phyloP scores from a whole-genome alignment of 2,797 vertebrate genomes.

The Phrynocephalus guinanensis region DNA sequence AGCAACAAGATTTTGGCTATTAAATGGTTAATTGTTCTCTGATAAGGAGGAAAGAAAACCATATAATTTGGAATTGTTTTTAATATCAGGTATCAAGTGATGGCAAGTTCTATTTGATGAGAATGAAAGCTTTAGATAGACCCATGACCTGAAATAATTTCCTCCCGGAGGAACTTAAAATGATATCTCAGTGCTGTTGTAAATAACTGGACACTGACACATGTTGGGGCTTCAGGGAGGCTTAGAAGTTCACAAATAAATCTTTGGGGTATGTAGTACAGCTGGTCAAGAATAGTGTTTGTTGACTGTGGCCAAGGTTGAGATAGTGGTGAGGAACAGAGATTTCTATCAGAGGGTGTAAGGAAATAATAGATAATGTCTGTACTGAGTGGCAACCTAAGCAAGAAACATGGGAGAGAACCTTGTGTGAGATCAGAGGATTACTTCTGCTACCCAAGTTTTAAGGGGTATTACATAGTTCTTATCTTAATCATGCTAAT shows the following conservation, averaged over 20 bases:
- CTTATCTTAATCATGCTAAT: not conserved
- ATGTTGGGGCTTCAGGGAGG: not conserved
- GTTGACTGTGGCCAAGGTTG: not conserved
- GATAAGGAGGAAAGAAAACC: conserved; percentile 27
- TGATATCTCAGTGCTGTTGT: not conserved
- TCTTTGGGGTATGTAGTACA: not conserved
- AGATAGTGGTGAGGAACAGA: not conserved
- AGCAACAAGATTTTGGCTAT: not conserved
- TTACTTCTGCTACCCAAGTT: not conserved
- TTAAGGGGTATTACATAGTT: not conserved
- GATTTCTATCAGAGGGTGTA: not conserved
- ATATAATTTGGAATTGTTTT: conserved; percentile 9
- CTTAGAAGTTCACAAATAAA: not conserved
- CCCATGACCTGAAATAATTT: conserved; percentile 8
- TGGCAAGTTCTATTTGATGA: conserved; percentile 24
- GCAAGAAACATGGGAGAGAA: not conserved
- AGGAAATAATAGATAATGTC: not conserved
- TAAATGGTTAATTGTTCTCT: conserved; percentile 1
- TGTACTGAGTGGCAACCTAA: not conserved
- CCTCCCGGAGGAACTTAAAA: not conserved
- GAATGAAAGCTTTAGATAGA: conserved; percentile 32
- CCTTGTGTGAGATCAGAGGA: not conserved
- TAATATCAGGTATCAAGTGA: conserved; percentile 3
- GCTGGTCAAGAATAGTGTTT: not conserved
- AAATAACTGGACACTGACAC: not conserved